Evolutionary conservation across 2,888 invertebrate genomes (phyloP).

Genomic region (Aradus depressus): DNA sequence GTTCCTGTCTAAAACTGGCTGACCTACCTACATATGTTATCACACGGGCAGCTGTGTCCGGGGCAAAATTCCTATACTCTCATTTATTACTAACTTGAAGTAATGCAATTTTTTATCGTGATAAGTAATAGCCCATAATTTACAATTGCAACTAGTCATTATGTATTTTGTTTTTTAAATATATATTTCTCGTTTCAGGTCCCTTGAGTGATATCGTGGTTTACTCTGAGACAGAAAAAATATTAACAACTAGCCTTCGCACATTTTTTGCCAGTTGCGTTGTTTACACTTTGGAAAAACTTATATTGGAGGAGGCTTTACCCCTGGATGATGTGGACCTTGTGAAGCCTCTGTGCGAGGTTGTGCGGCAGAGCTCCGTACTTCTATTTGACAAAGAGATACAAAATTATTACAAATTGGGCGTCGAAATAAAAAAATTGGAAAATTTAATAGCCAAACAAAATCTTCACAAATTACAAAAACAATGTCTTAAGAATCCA

Average conservation of each 20-base stretch:
- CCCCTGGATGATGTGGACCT: not conserved
- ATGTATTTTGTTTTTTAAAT: no score
- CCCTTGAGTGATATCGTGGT: constrained; percentile 9
- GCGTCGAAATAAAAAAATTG: constrained; percentile 22
- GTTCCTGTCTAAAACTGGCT: no score
- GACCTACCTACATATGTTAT: no score
- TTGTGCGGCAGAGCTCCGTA: constrained; percentile 9
- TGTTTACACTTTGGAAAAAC: constrained; percentile 23
- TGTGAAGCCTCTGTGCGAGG: constrained; percentile 8
- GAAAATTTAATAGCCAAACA: constrained; percentile 21
- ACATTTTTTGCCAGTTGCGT: constrained; percentile 21
- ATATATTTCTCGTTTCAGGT: constrained; percentile 11
- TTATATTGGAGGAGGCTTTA: constrained; percentile 11
- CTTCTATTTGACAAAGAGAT: constrained; percentile 22
- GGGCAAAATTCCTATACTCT: no score
- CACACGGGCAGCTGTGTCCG: no score
- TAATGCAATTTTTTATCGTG: no score
- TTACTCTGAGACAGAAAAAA: constrained; percentile 4
- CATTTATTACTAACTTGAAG: no score
- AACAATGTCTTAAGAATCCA: no score
- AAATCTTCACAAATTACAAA: constrained; percentile 22
- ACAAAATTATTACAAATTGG: constrained; percentile 20
- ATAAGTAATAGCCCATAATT: no score
- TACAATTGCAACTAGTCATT: no score
- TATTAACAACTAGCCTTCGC: constrained; percentile 14